Evolutionary conservation across 2,888 invertebrate species (phyloP).

Genomic region (Spodoptera littoralis): DNA sequence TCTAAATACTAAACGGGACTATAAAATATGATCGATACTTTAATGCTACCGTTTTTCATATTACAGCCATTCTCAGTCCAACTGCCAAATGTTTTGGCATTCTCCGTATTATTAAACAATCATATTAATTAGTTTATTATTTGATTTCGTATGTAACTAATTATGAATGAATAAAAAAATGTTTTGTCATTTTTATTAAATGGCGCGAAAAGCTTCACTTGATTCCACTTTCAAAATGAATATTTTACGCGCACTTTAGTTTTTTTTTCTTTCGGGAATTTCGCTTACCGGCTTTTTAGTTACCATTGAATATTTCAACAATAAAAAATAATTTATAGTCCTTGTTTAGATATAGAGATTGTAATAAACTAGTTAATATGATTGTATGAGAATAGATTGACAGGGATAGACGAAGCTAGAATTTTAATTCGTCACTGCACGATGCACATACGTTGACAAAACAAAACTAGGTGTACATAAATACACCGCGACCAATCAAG

Average conservation of each 20-base stretch:
- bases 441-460: slow-evolving; percentile 28
- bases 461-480: slow-evolving; percentile 32
- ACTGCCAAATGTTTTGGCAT: slow-evolving; percentile 63
- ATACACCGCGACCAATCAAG: slow-evolving; percentile 9
- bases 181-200: no score
- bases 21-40: slow-evolving; percentile 47
- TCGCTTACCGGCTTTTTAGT: no score
- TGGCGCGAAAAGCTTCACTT: no score
- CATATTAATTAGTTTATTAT: slow-evolving; percentile 45
- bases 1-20: slow-evolving; percentile 59
- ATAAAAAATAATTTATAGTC: no score
- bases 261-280: no score
- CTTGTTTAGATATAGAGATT: no score
- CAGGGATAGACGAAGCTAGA: slow-evolving; percentile 41
- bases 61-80: slow-evolving; percentile 82
- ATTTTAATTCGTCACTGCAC: slow-evolving; percentile 7
- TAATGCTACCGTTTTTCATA: slow-evolving; percentile 48
- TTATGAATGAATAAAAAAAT: neutral
- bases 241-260: no score
- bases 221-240: no score
- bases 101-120: slow-evolving; percentile 61
- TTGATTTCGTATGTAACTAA: neutral
- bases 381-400: slow-evolving; percentile 50
- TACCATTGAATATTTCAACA: no score
- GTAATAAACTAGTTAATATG: slow-evolving; percentile 49